Percentiles rank a stretch among this genome's conserved stretches.
Conservation (phyloP, 2,888 invertebrate genomes). For the Megamerina dolium region DNA sequence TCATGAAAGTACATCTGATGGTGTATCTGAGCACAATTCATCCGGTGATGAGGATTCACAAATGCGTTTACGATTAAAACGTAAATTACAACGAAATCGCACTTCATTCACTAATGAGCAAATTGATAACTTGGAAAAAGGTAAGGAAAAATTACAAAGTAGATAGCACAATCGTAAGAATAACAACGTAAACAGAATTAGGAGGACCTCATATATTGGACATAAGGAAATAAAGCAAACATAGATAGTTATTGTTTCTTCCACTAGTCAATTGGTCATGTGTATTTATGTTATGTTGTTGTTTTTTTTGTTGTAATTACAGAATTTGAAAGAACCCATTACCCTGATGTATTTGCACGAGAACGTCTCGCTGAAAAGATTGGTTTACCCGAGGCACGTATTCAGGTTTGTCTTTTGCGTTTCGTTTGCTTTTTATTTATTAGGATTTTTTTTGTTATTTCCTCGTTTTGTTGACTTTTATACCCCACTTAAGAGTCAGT, state of each 20-base stretch:
- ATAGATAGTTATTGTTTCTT: not conserved
- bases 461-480: not conserved
- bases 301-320: conserved; percentile 31
- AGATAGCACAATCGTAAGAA: no score
- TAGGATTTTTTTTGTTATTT: not conserved
- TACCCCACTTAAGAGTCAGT: no score
- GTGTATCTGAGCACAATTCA: conserved; percentile 85
- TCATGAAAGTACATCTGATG: conserved; percentile 75
- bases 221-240: not conserved
- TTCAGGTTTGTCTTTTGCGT: conserved; percentile 68
- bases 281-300: conserved; percentile 1
- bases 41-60: conserved; percentile 88
- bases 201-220: not conserved
- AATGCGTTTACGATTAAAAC: conserved; percentile 84
- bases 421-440: conserved; percentile 11
- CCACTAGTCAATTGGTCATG: not conserved
- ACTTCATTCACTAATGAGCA: conserved; percentile 98
- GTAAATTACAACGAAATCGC: conserved; percentile 94
- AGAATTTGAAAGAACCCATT: conserved; percentile 97
- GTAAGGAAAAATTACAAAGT: no score
- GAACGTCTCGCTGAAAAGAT: conserved; percentile 95
- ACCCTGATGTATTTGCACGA: conserved; percentile 94
- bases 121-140: conserved; percentile 97
- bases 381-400: conserved; percentile 97
- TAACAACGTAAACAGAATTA: not conserved